A percentile compares a stretch with the other conserved stretches of the same genome.
These are phyloP conservation scores for Coccyzus lansbergi DNA, from an alignment of 2,797 vertebrate species.

Conservation along the genomic window DNA sequence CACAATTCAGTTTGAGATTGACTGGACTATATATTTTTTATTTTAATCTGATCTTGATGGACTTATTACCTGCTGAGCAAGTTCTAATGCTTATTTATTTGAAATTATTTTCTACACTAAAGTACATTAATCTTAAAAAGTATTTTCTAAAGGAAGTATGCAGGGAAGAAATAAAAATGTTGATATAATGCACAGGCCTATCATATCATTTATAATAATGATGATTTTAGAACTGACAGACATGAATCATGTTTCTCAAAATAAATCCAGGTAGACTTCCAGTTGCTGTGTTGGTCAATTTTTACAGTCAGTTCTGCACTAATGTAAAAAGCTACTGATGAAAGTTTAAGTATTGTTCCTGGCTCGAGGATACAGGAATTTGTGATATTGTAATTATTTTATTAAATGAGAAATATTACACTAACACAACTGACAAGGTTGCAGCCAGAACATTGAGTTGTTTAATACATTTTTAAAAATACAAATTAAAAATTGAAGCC, in stretches of 20 bases:
- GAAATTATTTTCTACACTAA: conserved; percentile 78
- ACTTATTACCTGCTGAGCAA: conserved; percentile 82
- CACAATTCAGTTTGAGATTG: conserved; percentile 76
- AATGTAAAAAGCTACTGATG: conserved; percentile 61
- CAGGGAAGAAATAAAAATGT: conserved; percentile 76
- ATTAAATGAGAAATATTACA: conserved; percentile 52
- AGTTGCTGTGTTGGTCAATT: conserved; percentile 60
- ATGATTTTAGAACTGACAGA: conserved; percentile 53
- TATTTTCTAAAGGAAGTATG: conserved; percentile 77
- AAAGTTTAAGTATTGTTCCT: conserved; percentile 40
- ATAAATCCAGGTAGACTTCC: conserved; percentile 55
- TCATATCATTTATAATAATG: conserved; percentile 61
- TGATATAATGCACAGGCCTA: conserved; percentile 73
- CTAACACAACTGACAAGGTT: conserved; percentile 47
- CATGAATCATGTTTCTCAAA: conserved; percentile 29
- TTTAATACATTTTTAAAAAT: conserved; percentile 41
- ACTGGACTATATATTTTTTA: conserved; percentile 76
- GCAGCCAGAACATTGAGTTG: conserved; percentile 32
- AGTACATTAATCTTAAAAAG: conserved; percentile 78
- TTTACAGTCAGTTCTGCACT: conserved; percentile 68
- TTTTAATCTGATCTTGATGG: conserved; percentile 77
- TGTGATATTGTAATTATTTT: conserved; percentile 44
- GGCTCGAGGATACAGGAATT: conserved; percentile 44
- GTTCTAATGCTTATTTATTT: conserved; percentile 86
- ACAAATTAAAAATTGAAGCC: conserved; percentile 36